These are phyloP conservation scores for Scelioninae gen. 1 DNA, from an alignment of 2,888 invertebrate species.

Conservation along the genomic window DNA sequence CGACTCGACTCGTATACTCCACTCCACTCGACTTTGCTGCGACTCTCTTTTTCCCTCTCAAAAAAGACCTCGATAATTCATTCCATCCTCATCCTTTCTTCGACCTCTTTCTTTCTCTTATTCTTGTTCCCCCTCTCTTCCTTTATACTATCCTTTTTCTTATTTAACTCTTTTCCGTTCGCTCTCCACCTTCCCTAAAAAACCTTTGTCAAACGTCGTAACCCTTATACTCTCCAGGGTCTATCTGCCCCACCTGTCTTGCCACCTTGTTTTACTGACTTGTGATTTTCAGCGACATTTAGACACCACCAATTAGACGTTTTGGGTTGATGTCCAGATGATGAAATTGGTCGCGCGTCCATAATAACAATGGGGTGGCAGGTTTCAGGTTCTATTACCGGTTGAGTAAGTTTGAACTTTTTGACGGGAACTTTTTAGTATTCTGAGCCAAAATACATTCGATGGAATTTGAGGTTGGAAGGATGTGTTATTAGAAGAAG, in stretches of 20 bases:
- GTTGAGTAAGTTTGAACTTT: not conserved
- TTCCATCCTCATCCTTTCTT: conserved; percentile 58
- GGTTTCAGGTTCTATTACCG: conserved; percentile 5
- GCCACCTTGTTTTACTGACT: not conserved
- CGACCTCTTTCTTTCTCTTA: conserved; percentile 24
- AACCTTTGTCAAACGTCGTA: conserved; percentile 48
- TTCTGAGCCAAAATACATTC: not conserved
- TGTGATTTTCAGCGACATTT: no score
- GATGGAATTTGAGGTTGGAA: not conserved
- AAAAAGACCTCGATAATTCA: conserved; percentile 61
- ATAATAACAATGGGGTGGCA: not conserved
- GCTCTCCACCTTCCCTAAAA: conserved; percentile 50
- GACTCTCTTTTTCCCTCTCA: conserved; percentile 74
- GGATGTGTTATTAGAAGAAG: conserved; percentile 8
- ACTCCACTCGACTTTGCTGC: conserved; percentile 78
- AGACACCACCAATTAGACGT: not conserved
- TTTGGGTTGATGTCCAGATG: not conserved
- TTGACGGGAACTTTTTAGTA: no score
- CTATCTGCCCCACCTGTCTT: no score
- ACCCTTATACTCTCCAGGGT: conserved; percentile 45
- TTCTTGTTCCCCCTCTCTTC: conserved; percentile 52
- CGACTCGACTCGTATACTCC: conserved; percentile 78
- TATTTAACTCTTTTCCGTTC: conserved; percentile 40
- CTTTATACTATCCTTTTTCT: conserved; percentile 14
- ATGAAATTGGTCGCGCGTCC: not conserved